Evolutionary conservation across 2,113 vertebrate genomes (phyloP), one percentile per base, ranked within the genome.

Genomic region (Microtus pennsylvanicus): DNA sequence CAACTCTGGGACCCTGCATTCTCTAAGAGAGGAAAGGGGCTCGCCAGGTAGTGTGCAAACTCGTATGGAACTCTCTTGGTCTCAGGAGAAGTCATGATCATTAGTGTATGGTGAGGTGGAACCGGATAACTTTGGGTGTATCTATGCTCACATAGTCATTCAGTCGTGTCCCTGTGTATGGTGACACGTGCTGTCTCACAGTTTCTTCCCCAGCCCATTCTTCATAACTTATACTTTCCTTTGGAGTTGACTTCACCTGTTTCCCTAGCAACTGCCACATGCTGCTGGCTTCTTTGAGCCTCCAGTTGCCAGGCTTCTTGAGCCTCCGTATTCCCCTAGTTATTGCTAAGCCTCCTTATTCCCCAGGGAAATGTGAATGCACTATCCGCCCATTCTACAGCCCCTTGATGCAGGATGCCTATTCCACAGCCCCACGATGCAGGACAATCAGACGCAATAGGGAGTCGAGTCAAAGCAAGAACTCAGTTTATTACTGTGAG

Each of bases 1-100:
- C 0, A 33, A 28, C 58, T 3, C 13, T 38, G n/a, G 5, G 1
- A 30, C 9, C 28, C 33, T 1, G 0, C 3, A 2, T 19, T n/a
- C 33, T 35, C 33, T 7, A 30, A 35, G 17, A 17, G 42, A 28
- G 14, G 30, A 33, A 33, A 69, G 28, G 78, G 11, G 6, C 21
- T 77, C 61, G 21, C 7, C n/a, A 9, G 2, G 4, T 55, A 35
- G 0, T 16, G 35, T 38, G 42, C 52, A 35, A 35, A 61, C 22
- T 80, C 35, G 13, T 10, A 24, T 26, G 69, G 52, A 52, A 65
- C 30, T 45, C n/a, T 80, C 0, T 9, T 63, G 50, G 35, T 30
- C 7, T n/a, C 38, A n/a, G 72, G 58, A 55, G n/a, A 67, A 33
- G 33, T 26, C 38, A 45, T 78, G 58, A 72, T 24, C 38, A 19